A percentile compares a stretch with the other conserved stretches of the same genome.
phyloP scores from a whole-genome alignment of 2,797 vertebrate genomes.

The Rhinella marina region DNA sequence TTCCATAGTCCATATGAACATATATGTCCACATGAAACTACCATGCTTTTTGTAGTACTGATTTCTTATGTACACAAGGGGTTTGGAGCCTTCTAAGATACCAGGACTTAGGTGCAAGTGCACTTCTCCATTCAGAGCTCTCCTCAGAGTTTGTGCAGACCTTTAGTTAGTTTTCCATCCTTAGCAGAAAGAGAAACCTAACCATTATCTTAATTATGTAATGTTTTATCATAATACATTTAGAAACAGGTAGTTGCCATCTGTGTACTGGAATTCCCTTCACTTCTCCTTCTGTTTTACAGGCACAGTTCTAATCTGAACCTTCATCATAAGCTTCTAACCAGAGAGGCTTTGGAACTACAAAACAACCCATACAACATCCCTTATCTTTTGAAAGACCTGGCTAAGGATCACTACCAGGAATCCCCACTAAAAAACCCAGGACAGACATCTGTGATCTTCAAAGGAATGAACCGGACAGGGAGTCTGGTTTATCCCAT shows the following conservation, averaged over 20 bases:
- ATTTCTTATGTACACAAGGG: no score
- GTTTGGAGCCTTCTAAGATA: no score
- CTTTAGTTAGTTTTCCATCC: no score
- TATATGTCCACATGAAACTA: no score
- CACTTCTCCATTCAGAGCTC: no score
- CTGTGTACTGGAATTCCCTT: background rate
- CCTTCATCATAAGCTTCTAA: constrained; percentile 93
- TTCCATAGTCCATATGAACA: no score
- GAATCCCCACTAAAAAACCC: constrained; percentile 76
- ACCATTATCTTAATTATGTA: background rate
- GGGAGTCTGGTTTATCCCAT: constrained; percentile 89
- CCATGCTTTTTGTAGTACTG: no score
- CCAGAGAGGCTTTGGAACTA: constrained; percentile 84
- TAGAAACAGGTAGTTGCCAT: background rate
- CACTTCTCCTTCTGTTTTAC: constrained; percentile 62
- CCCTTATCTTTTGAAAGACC: constrained; percentile 81
- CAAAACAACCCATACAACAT: constrained; percentile 75
- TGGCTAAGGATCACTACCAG: constrained; percentile 77
- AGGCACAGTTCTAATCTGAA: constrained; percentile 96
- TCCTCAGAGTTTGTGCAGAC: no score
- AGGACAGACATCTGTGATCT: constrained; percentile 89
- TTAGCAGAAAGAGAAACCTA: background rate
- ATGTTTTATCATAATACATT: background rate
- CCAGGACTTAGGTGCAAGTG: no score
- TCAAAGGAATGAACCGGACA: constrained; percentile 87